A percentile compares a stretch with the other conserved stretches of the same genome.
phyloP scores from a whole-genome alignment of 1,140 invertebrate species.

The Diprion similis region DNA sequence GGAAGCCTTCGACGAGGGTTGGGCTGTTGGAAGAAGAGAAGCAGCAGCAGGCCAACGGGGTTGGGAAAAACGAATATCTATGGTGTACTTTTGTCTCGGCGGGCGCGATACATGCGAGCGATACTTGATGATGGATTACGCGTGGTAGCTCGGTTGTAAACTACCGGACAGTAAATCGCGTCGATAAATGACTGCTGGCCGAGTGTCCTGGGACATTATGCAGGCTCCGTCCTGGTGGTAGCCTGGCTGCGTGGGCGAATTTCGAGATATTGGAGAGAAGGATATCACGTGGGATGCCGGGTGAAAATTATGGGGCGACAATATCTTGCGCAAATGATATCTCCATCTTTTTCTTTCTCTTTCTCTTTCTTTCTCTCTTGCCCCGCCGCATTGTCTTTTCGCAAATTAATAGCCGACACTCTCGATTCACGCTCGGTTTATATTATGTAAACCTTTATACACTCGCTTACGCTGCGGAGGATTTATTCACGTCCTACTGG shows the following conservation, averaged over 20 bases:
- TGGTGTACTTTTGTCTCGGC: neutral
- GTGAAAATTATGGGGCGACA: neutral
- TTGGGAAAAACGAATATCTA: neutral
- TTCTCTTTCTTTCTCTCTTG: too few relatives aligned
- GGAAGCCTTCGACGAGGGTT: neutral
- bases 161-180: slow-evolving; percentile 4
- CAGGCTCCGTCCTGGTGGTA: neutral
- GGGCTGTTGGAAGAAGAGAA: neutral
- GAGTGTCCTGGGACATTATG: too few relatives aligned
- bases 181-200: neutral
- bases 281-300: slow-evolving; percentile 1
- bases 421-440: too few relatives aligned
- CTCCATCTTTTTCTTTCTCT: neutral
- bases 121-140: neutral
- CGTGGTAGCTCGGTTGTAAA: neutral
- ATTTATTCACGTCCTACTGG: neutral
- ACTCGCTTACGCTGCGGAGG: neutral
- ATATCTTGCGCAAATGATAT: slow-evolving; percentile 3
- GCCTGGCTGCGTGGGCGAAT: neutral
- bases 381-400: too few relatives aligned
- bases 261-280: neutral
- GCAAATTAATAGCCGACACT: too few relatives aligned
- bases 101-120: neutral
- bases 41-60: too few relatives aligned
- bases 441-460: too few relatives aligned